Evolutionary conservation across 2,888 invertebrate genomes (phyloP), one percentile per base, ranked within the genome.

Genomic region (Smittia sp.): DNA sequence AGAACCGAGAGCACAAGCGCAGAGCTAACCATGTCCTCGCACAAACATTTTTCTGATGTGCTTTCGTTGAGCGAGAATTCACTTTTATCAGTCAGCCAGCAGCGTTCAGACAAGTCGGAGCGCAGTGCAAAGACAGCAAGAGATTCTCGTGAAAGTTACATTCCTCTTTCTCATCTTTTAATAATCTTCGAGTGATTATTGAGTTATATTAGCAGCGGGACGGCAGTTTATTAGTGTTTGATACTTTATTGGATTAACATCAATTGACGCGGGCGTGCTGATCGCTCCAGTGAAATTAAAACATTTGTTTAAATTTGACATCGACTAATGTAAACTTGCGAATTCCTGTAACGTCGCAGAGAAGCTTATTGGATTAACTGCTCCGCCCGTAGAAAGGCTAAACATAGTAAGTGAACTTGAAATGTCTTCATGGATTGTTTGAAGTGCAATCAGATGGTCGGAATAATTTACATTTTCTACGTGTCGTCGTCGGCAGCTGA

Each of bases 61-160:
- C 58, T 25, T 15, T 32, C 32, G 32, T 32, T 69, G 25, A 7
- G 24, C 15, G 52, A 69, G 25, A 41, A 27, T 22, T 20, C 7
- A 22, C 54, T 20, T 54, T 69, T 69, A 69, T 69, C 69, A 69
- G 69, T 69, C 69, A 69, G 69, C 39, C 24, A 69, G 69, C 69
- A 32, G 54, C 69, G 15, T 52, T 69, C 41, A 27, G 27, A 27
- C 69, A 32, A 69, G 27, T 54, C 69, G 54, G 68, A 68, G 13
- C 52, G 38, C 7, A 25, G 20, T 32, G 3, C 32, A 32, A 6
- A 32, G 32, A 32, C 4, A 32, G 32, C n/a, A n/a, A n/a, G 9
- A 32, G 32, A 32, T 32, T 32, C 32, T 32, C 32, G 9, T 32
- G 4, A 32, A 32, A 32, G 32, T 32, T 32, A 32, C 32, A 32